Conservation (phyloP, 2,888 invertebrate genomes). For the Drosophila trichaetosa region DNA sequence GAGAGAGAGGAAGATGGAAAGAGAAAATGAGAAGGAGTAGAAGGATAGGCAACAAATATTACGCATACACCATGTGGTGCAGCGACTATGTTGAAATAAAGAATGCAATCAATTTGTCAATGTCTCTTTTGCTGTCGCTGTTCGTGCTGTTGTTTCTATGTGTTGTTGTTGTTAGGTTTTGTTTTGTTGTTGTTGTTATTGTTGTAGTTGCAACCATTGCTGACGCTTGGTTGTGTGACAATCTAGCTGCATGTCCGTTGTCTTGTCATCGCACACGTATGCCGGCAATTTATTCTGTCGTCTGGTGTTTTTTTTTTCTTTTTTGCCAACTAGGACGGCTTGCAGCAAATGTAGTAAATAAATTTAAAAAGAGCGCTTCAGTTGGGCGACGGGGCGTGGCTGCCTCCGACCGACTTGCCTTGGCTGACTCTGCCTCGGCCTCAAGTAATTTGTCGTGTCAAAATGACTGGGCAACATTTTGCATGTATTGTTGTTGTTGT, state of each 20-base stretch:
- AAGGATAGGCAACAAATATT: constrained; percentile 30
- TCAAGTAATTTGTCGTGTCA: constrained; percentile 58
- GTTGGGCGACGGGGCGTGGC: constrained; percentile 49
- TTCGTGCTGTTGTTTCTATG: constrained; percentile 18
- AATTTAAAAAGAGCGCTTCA: constrained; percentile 65
- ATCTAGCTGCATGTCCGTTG: constrained; percentile 43
- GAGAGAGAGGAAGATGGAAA: not conserved
- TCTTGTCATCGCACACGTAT: constrained; percentile 75
- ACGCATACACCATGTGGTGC: constrained; percentile 73
- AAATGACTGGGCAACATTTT: constrained; percentile 64
- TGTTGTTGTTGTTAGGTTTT: constrained; percentile 5
- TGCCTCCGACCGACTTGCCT: not conserved
- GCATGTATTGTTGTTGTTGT: constrained; percentile 3
- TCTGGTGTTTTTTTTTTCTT: constrained; percentile 38
- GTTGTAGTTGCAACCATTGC: constrained; percentile 30
- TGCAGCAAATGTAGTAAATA: constrained; percentile 66
- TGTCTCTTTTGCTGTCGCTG: constrained; percentile 48
- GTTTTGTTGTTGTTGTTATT: constrained; percentile 7
- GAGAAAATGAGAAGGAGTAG: not conserved
- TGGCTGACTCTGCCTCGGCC: constrained; percentile 21
- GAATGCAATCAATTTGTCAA: constrained; percentile 81
- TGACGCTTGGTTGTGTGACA: constrained; percentile 26
- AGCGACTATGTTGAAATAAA: constrained; percentile 65
- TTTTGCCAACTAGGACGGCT: constrained; percentile 20
- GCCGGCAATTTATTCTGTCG: constrained; percentile 74